Evolutionary conservation across 1,140 invertebrate genomes (phyloP).

Genomic region (Brachionus rotundiformis): DNA sequence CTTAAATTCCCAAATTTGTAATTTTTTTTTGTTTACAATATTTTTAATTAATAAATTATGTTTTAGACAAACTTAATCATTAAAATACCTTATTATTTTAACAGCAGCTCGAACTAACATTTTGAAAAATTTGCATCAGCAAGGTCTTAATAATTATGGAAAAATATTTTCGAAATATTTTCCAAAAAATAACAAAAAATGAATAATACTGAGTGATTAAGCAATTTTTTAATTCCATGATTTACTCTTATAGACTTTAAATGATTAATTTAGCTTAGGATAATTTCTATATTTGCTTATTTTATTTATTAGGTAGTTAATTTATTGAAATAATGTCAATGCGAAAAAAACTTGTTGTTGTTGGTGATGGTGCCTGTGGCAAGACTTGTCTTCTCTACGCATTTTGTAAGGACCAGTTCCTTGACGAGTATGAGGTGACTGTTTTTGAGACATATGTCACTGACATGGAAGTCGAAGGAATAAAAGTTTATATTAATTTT

Average conservation of each 20-base stretch:
- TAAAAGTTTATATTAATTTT: neutral
- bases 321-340: neutral
- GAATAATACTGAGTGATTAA: neutral
- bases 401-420: slow-evolving; percentile 34
- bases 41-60: slow-evolving; percentile 1
- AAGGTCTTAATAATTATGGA: neutral
- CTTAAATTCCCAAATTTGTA: too few species aligned
- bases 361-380: slow-evolving; percentile 50
- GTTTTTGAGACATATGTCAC: slow-evolving; percentile 50
- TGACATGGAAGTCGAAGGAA: neutral
- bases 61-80: neutral
- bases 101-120: neutral
- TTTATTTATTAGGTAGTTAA: slow-evolving; percentile 5
- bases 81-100: neutral
- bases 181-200: neutral
- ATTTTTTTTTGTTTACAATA: neutral
- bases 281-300: slow-evolving; percentile 4
- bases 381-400: slow-evolving; percentile 44
- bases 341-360: slow-evolving; percentile 43
- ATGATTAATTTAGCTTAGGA: neutral
- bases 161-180: neutral
- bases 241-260: neutral
- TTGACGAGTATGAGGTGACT: slow-evolving; percentile 32
- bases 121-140: neutral
- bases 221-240: neutral